Evolutionary conservation across 2,888 invertebrate species (phyloP).

Genomic region (Xanthorhoe spadicearia): DNA sequence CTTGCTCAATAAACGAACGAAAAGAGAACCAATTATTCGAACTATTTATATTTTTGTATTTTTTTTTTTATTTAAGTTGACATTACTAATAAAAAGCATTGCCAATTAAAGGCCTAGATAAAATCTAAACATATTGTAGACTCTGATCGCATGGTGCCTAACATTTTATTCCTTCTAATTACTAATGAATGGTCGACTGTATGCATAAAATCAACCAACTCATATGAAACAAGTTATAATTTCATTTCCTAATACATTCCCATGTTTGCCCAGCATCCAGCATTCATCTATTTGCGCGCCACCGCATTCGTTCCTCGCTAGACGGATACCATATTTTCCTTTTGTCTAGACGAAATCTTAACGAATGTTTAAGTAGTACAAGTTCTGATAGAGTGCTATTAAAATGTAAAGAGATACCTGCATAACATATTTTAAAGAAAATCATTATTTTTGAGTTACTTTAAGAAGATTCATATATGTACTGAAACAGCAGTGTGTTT

Average conservation of each 20-base stretch:
- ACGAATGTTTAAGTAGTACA: conserved; percentile 78
- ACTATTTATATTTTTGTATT: no score
- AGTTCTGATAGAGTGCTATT: conserved; percentile 45
- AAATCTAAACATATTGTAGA: no score
- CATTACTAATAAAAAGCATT: no score
- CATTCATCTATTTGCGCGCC: conserved; percentile 42
- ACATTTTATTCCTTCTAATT: background rate
- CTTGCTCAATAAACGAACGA: no score
- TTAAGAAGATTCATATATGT: background rate
- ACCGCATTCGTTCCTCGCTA: conserved; percentile 73
- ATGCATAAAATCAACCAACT: conserved; percentile 12
- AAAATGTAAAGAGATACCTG: conserved; percentile 21
- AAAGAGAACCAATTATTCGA: no score
- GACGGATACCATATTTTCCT: conserved; percentile 80
- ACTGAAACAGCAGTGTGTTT: background rate
- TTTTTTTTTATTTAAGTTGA: no score
- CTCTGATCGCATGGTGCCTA: background rate
- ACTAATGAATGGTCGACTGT: background rate
- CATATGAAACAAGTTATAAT: conserved; percentile 60
- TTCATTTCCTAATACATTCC: conserved; percentile 80
- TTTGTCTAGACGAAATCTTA: conserved; percentile 85
- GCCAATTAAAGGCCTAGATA: no score
- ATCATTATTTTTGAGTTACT: background rate
- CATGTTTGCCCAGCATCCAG: conserved; percentile 71
- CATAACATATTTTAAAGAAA: conserved; percentile 1